Evolutionary conservation across 2,888 invertebrate genomes (phyloP), one percentile per base, ranked within the genome.

Genomic region (Stenotaenia linearis): DNA sequence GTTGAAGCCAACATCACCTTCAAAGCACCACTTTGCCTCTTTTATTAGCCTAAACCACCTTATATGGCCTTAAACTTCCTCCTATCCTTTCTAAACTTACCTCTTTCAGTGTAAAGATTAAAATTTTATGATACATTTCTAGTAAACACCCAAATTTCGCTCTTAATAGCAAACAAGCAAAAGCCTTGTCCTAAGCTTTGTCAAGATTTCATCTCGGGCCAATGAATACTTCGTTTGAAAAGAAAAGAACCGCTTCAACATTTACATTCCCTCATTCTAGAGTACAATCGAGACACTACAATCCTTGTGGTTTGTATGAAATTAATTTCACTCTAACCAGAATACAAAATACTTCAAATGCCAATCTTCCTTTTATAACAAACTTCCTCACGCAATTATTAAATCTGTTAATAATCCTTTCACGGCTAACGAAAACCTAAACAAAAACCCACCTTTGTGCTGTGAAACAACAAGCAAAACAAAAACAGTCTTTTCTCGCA

Each of bases 111-210:
- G 56, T 56, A 56, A 18, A 56, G 56, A 56, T 56, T 56, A 56
- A 56, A 56, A 56, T 56, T 56, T 56, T 56, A 56, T 23, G 56
- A 56, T 56, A 18, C 23, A 6, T 18, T 56, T 56, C 23, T 56
- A 18, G 56, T 56, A 15, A 56, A 56, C 56, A 56, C 56, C 56
- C 56, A 56, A 56, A 56, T 56, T 56, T 56, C 56, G 9, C 56
- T 23, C 21, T 56, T 56, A 56, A 56, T 56, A 56, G 18, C 21
- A 56, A 56, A 56, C 56, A 56, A 56, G 56, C 5, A 56, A 56
- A 56, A n/a, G 56, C 56, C 56, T 56, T 56, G 56, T 56, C 56
- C 56, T 56, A 15, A 56, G 56, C 56, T 56, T 56, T 56, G 56
- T 56, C 56, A 23, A 56, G 56, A 56, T 56, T 23, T 56, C 56